Percentiles rank a stretch among this genome's conserved stretches.
phyloP scores from a whole-genome alignment of 1,140 invertebrate genomes.

The Metaphire vulgaris region DNA sequence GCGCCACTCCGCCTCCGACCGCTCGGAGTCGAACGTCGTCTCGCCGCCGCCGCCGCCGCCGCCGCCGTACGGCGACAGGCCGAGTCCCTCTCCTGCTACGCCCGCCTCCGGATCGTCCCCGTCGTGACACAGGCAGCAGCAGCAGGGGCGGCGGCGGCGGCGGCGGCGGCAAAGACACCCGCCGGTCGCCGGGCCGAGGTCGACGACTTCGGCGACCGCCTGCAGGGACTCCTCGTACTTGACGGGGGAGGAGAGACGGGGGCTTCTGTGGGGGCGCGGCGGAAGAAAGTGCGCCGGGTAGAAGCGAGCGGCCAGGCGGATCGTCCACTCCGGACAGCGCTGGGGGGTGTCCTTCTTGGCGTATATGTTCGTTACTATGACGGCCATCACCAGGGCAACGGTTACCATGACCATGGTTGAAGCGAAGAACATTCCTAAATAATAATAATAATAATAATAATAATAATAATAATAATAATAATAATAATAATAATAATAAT shows the following conservation, averaged over 20 bases:
- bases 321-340: slow-evolving; percentile 16
- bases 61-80: too few species aligned
- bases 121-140: slow-evolving; percentile 1
- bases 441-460: too few species aligned
- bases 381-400: slow-evolving; percentile 32
- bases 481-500: not conserved
- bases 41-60: too few species aligned
- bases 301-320: slow-evolving; percentile 20
- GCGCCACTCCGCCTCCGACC: slow-evolving; percentile 27
- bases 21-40: not conserved
- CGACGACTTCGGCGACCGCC: not conserved
- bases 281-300: slow-evolving; percentile 19
- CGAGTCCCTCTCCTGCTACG: too few species aligned
- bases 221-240: not conserved
- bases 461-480: too few species aligned
- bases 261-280: not conserved
- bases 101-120: not conserved
- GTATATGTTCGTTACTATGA: slow-evolving; percentile 33
- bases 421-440: slow-evolving; percentile 34
- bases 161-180: slow-evolving; percentile 6
- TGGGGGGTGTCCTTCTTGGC: slow-evolving; percentile 21
- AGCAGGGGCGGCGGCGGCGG: slow-evolving; percentile 8
- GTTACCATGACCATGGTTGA: slow-evolving; percentile 33
- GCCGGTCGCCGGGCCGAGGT: not conserved
- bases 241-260: not conserved